phyloP scores from a whole-genome alignment of 2,797 vertebrate genomes.

The Otus scops region DNA sequence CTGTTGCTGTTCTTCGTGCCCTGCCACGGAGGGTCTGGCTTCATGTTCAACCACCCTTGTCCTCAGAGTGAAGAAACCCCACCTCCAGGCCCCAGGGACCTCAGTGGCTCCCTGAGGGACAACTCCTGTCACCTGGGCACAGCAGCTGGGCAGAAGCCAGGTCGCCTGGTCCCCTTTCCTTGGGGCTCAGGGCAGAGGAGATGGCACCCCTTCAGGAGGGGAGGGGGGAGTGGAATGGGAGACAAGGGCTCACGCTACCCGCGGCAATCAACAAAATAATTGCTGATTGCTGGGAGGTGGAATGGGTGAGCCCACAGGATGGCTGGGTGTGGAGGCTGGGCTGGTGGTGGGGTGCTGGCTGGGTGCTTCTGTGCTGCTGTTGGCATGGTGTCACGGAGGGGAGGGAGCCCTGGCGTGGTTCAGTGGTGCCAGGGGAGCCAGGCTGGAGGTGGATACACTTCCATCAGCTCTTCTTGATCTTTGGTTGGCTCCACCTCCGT shows the following conservation, averaged over 20 bases:
- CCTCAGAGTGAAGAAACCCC: not conserved
- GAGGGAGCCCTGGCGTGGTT: not conserved
- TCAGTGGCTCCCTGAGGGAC: not conserved
- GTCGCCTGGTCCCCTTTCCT: not conserved
- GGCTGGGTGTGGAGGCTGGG: not conserved
- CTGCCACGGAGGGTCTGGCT: fast-evolving
- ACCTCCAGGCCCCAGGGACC: not conserved
- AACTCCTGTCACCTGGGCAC: not conserved
- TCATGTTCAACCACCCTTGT: not conserved
- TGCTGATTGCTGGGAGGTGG: not conserved
- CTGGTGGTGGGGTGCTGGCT: not conserved
- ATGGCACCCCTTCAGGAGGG: not conserved
- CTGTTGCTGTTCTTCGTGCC: not conserved
- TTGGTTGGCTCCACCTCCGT: not conserved
- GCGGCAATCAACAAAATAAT: too few relatives aligned
- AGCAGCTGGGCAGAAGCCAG: not conserved
- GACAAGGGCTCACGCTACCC: not conserved
- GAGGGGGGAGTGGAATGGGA: not conserved
- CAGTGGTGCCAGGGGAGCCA: not conserved
- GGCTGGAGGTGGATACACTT: not conserved
- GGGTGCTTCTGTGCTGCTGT: not conserved
- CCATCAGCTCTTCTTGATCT: not conserved
- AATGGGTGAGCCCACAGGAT: not conserved
- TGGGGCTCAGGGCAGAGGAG: not conserved
- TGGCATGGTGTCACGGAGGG: not conserved